Evolutionary conservation across 2,888 invertebrate genomes (phyloP), one percentile per base, ranked within the genome.

Genomic region (Acleris literana): DNA sequence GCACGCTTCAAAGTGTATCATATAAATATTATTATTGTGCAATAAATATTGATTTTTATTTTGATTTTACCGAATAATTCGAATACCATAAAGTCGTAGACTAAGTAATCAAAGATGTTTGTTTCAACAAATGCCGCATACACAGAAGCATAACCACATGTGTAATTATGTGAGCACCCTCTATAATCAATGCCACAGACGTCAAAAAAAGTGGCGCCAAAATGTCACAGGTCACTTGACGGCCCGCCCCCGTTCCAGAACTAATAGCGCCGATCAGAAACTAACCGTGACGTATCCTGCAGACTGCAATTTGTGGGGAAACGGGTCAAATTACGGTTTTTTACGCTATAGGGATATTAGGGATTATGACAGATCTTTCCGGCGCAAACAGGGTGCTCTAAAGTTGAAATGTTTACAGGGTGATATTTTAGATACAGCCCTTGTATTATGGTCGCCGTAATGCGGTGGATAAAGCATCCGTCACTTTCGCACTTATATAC

Each of bases 171-270:
- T 39, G 39, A 39, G 13, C 39, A 39, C 39, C 39, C 39, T 46
- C 17, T 20, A 9, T 20, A 59, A 22, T 49, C 33, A 39, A 7
- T 49, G 20, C 25, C 58, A 57, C 29, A 59, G 58, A 59, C 58
- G 49, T 49, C 29, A 59, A 59, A 59, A 59, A 59, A 81, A 76
- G 65, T 82, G 90, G 90, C 90, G 90, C 90, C 90, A 82, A 11
- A 69, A 72, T 77, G 87, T 88, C 86, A 88, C 79, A 84, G 87
- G 86, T 90, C 90, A 85, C 73, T 82, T 74, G 71, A 39, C 66
- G 48, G 69, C 63, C 74, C 77, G 76, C 76, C 76, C 72, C 43
- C 39, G 33, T 54, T 59, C 65, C 56, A 51, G 6, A 60, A 64
- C 65, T 71, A 64, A 85, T 78, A 74, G 75, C 69, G 71, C 85